Evolutionary conservation across 1,140 invertebrate genomes (phyloP).

Genomic region (Samia ricini): DNA sequence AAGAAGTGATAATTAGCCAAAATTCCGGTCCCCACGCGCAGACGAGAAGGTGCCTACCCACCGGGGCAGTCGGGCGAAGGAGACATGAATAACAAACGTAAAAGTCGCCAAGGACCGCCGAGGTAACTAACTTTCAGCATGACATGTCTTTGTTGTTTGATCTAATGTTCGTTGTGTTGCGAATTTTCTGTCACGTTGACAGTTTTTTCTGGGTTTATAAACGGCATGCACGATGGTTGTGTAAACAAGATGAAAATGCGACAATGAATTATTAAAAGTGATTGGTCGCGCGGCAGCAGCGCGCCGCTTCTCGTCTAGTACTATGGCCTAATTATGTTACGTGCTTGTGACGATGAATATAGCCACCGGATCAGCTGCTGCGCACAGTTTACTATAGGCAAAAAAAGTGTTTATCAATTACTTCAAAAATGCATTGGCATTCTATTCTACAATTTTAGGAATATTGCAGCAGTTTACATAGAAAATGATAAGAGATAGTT

Average conservation of each 20-base stretch:
- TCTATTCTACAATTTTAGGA: neutral
- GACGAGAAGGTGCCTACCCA: constrained; percentile 79
- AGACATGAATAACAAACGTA: constrained; percentile 79
- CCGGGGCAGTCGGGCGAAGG: constrained; percentile 77
- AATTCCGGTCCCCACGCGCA: constrained; percentile 82
- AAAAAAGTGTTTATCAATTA: constrained; percentile 16
- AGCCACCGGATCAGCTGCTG: constrained; percentile 72
- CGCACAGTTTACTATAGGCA: constrained; percentile 25
- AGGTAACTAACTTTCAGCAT: constrained; percentile 74
- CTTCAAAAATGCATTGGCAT: neutral
- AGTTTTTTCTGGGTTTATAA: constrained; percentile 39
- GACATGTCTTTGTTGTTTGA: constrained; percentile 73
- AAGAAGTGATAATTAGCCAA: constrained; percentile 79
- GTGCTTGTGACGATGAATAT: constrained; percentile 69
- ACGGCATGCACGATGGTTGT: constrained; percentile 42
- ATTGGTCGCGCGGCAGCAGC: constrained; percentile 38
- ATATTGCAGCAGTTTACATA: neutral
- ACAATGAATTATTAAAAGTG: constrained; percentile 31
- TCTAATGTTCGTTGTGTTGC: constrained; percentile 34
- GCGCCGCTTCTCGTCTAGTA: constrained; percentile 55
- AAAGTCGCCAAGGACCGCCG: constrained; percentile 79
- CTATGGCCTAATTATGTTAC: constrained; percentile 71
- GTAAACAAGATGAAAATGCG: constrained; percentile 62
- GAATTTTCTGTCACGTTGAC: constrained; percentile 63
- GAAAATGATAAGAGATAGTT: neutral